Conservation (phyloP, 2,797 vertebrate genomes). For the Sternotherus odoratus region DNA sequence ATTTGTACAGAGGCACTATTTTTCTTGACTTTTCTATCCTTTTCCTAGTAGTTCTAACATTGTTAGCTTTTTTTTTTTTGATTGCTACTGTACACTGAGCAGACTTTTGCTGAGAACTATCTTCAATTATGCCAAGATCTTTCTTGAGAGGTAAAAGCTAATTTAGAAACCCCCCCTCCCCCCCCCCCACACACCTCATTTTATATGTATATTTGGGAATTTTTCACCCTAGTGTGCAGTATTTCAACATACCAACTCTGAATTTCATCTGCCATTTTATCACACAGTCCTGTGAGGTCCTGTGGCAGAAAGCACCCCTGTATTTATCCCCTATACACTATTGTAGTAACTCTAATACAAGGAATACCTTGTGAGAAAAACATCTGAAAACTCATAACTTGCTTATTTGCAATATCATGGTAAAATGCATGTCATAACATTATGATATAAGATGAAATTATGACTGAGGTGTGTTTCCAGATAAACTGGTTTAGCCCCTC, state of each 20-base stretch:
- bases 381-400: too few species aligned
- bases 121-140: background rate
- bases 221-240: background rate
- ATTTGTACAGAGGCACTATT: background rate
- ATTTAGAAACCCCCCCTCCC: fast-evolving
- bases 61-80: background rate
- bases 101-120: background rate
- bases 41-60: background rate
- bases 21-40: background rate
- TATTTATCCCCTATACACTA: too few species aligned
- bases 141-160: background rate
- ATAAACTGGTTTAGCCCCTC: too few species aligned
- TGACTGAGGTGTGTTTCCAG: too few species aligned
- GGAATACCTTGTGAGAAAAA: too few species aligned
- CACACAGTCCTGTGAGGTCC: too few species aligned
- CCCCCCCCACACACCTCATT: background rate
- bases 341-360: too few species aligned
- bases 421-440: too few species aligned
- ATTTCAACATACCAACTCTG: background rate
- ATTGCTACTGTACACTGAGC: background rate
- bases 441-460: too few species aligned
- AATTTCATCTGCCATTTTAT: too few species aligned
- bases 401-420: too few species aligned
- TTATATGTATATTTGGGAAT: background rate
- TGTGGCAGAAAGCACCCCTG: too few species aligned